Percentiles rank a stretch among this genome's conserved stretches.
Conservation (phyloP, 2,888 invertebrate genomes). For the Phasia obesa region DNA sequence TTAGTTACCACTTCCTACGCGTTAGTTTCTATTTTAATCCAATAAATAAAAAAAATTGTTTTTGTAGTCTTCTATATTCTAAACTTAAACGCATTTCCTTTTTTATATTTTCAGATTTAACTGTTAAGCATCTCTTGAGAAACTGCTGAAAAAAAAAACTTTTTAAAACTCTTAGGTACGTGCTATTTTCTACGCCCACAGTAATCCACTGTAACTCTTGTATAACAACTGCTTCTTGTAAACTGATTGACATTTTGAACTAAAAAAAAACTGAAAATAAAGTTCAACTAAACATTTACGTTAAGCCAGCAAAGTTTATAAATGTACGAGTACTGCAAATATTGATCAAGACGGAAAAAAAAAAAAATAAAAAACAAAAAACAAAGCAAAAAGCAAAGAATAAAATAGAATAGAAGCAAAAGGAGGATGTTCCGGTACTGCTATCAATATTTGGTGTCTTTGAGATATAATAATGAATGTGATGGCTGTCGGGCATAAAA, state of each 20-base stretch:
- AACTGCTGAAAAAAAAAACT: constrained; percentile 10
- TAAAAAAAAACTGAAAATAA: constrained; percentile 3
- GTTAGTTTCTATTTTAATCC: too few relatives aligned
- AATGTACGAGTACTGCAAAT: constrained; percentile 8
- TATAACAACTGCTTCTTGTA: constrained; percentile 13
- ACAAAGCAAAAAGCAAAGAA: constrained; percentile 5
- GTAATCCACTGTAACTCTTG: constrained; percentile 7
- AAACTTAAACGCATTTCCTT: background rate
- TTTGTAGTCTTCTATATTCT: background rate
- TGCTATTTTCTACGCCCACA: constrained; percentile 6
- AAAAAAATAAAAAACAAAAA: background rate
- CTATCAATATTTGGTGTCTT: constrained; percentile 38
- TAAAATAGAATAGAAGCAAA: constrained; percentile 8
- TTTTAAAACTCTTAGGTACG: constrained; percentile 2
- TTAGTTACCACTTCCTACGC: too few relatives aligned
- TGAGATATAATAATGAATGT: constrained; percentile 61
- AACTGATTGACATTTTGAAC: constrained; percentile 54
- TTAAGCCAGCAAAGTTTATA: constrained; percentile 14
- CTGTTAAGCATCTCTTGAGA: constrained; percentile 1
- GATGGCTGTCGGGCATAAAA: constrained; percentile 61
- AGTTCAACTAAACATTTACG: constrained; percentile 20
- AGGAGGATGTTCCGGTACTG: constrained; percentile 32
- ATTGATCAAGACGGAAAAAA: constrained; percentile 1
- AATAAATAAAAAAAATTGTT: too few relatives aligned
- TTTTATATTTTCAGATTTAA: constrained; percentile 34